These are phyloP conservation scores for Ia io DNA, from an alignment of 2,113 vertebrate species.

Conservation along the genomic window DNA sequence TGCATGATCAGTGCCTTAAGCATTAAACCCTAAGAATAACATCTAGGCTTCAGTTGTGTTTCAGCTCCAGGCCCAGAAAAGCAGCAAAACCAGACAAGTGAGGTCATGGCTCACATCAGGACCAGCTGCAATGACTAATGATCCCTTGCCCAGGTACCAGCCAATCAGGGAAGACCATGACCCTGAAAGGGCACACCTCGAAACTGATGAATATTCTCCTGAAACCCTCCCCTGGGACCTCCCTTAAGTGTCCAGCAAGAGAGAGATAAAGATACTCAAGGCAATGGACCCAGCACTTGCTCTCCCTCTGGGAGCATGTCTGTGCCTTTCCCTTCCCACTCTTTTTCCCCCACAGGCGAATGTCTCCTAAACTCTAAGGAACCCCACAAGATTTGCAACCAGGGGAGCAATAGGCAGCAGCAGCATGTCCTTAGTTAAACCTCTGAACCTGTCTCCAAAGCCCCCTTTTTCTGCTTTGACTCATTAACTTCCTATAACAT, in stretches of 20 bases:
- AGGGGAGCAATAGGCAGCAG: background rate
- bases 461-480: background rate
- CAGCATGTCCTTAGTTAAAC: background rate
- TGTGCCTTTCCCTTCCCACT: background rate
- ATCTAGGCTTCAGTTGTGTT: background rate
- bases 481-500: background rate
- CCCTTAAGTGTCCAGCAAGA: background rate
- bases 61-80: background rate
- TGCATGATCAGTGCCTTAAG: background rate
- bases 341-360: too few species aligned
- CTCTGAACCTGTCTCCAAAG: background rate
- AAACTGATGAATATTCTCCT: background rate
- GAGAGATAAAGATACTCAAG: background rate
- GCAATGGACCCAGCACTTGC: background rate
- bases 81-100: background rate
- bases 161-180: background rate
- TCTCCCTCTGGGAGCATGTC: background rate
- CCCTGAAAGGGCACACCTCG: background rate
- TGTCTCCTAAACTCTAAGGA: background rate
- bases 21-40: background rate
- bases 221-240: background rate
- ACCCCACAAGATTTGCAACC: background rate
- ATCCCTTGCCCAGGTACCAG: background rate
- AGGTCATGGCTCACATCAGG: background rate
- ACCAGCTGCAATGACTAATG: background rate